phyloP scores from a whole-genome alignment of 2,113 vertebrate genomes.

The Cyphomyrus discorhynchus region DNA sequence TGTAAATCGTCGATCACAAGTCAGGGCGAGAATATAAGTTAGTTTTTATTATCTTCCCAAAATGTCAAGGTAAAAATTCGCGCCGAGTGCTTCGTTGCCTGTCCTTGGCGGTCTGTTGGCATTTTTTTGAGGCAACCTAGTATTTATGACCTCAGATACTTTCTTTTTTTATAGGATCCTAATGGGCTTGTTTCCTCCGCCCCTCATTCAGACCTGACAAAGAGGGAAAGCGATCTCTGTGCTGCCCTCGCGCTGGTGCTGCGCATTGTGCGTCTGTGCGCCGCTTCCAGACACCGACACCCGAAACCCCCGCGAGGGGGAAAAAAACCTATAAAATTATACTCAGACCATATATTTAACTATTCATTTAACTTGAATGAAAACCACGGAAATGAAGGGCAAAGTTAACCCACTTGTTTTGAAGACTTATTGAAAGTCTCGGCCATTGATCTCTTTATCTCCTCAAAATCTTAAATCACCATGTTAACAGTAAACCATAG shows the following conservation, averaged over 20 bases:
- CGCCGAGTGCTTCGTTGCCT: slow-evolving; percentile 31
- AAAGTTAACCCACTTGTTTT: not conserved
- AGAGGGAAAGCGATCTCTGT: slow-evolving; percentile 53
- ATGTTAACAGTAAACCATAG: not conserved
- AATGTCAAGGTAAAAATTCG: slow-evolving; percentile 22
- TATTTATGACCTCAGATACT: slow-evolving; percentile 57
- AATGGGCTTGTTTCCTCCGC: slow-evolving; percentile 62
- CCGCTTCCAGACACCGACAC: slow-evolving; percentile 42
- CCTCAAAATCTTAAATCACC: not conserved
- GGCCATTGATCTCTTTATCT: not conserved
- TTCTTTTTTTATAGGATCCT: slow-evolving; percentile 64
- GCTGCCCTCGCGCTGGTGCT: slow-evolving; percentile 36
- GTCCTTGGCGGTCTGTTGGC: slow-evolving; percentile 42
- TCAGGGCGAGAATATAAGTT: not conserved
- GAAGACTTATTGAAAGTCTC: not conserved
- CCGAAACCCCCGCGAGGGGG: slow-evolving; percentile 39
- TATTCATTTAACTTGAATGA: slow-evolving; percentile 2
- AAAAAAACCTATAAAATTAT: slow-evolving; percentile 52
- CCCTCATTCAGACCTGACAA: slow-evolving; percentile 59
- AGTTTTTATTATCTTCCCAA: slow-evolving; percentile 22
- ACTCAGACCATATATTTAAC: not conserved
- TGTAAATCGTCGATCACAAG: not conserved
- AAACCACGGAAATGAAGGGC: not conserved
- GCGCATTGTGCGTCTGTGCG: not conserved
- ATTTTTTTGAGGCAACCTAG: slow-evolving; percentile 40